Percentiles rank a stretch among this genome's conserved stretches.
These are phyloP conservation scores for Sarotherodon lohbergeri DNA, from an alignment of 2,113 vertebrate genomes.

Conservation along the genomic window DNA sequence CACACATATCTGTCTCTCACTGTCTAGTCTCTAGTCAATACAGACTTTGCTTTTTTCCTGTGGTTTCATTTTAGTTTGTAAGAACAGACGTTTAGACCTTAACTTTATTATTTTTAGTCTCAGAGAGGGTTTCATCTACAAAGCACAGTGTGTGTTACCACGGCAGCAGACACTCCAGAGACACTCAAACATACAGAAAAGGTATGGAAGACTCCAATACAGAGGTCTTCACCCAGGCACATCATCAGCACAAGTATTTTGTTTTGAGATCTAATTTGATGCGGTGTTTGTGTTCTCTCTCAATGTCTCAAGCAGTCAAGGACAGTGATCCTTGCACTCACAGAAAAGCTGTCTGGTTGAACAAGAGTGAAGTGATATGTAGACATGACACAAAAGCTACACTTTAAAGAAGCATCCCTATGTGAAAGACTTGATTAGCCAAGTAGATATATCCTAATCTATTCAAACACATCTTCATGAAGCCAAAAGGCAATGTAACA, in stretches of 20 bases:
- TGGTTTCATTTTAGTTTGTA: not conserved
- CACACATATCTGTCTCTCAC: not conserved
- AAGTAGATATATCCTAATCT: not conserved
- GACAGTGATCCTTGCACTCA: not conserved
- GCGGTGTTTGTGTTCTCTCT: not conserved
- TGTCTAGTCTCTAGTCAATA: not conserved
- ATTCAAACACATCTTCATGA: not conserved
- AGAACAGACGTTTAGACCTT: conserved; percentile 4
- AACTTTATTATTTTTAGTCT: conserved; percentile 36
- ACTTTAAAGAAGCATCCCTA: not conserved
- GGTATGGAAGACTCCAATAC: not conserved
- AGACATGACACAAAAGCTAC: not conserved
- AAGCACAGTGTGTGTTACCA: conserved; percentile 36
- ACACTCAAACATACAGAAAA: conserved; percentile 3
- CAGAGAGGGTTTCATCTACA: not conserved
- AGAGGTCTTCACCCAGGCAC: not conserved
- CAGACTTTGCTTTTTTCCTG: not conserved
- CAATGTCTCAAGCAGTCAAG: not conserved
- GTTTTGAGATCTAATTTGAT: conserved; percentile 8
- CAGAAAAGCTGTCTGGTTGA: not conserved
- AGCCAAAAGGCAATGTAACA: not conserved
- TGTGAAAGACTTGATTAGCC: not conserved
- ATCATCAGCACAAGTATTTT: not conserved
- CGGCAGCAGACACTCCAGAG: conserved; percentile 53
- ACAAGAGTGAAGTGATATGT: not conserved